These are phyloP conservation scores for Psix sp. DNA, from an alignment of 1,140 invertebrate species.

Conservation along the genomic window DNA sequence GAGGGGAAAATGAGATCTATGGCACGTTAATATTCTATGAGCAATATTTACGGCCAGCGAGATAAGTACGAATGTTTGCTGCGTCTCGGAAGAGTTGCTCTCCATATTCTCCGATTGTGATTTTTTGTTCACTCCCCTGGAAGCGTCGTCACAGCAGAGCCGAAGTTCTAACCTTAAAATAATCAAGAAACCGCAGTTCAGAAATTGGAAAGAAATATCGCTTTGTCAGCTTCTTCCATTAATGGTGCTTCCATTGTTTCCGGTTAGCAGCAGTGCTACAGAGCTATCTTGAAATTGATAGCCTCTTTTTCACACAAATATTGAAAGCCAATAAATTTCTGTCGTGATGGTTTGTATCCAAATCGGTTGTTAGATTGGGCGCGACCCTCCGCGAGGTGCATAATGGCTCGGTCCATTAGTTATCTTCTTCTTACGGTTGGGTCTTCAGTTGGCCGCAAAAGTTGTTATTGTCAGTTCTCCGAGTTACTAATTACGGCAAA, in stretches of 20 bases:
- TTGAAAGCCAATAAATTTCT: too few relatives aligned
- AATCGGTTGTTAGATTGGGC: slow-evolving; percentile 19
- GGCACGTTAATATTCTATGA: slow-evolving; percentile 72
- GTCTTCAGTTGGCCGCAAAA: slow-evolving; percentile 28
- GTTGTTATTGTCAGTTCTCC: slow-evolving; percentile 52
- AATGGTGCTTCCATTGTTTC: too few relatives aligned
- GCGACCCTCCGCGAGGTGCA: slow-evolving; percentile 29
- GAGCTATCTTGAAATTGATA: too few relatives aligned
- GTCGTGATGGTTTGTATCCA: slow-evolving; percentile 22
- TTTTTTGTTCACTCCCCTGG: too few relatives aligned
- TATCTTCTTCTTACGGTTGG: slow-evolving; percentile 51
- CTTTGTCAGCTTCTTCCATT: too few relatives aligned
- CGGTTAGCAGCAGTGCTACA: too few relatives aligned
- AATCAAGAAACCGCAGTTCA: too few relatives aligned
- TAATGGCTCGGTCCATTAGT: slow-evolving; percentile 49
- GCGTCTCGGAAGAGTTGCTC: slow-evolving; percentile 44
- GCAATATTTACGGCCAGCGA: slow-evolving; percentile 71
- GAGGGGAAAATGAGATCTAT: slow-evolving; percentile 67
- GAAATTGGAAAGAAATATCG: too few relatives aligned
- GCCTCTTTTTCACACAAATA: too few relatives aligned
- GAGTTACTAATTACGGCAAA: slow-evolving; percentile 59
- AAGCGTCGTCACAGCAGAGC: too few relatives aligned
- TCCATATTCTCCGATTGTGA: slow-evolving; percentile 24
- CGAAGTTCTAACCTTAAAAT: too few relatives aligned
- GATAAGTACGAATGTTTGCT: slow-evolving; percentile 73